Percentiles rank a stretch among this genome's conserved stretches.
Evolutionary conservation across 2,797 vertebrate species (phyloP).

Genomic region (Oryzias dopingdopingensis): DNA sequence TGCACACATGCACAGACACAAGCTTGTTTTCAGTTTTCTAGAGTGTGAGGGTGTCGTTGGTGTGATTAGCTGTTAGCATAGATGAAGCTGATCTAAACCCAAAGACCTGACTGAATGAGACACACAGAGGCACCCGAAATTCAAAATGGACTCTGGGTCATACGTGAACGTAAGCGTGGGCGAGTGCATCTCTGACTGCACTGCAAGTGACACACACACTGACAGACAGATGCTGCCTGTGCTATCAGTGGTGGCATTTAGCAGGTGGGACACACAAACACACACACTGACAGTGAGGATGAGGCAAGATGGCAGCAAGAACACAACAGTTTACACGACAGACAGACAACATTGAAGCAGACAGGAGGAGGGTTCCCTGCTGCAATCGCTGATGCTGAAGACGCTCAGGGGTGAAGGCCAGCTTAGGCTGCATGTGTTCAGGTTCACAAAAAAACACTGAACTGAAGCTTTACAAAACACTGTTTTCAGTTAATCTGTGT

Average conservation of each 20-base stretch:
- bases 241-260: constrained; percentile 57
- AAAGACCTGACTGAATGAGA: constrained; percentile 42
- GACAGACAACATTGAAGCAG: background rate
- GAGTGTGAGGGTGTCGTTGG: constrained; percentile 1
- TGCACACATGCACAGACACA: too few species aligned
- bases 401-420: too few species aligned
- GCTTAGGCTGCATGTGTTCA: too few species aligned
- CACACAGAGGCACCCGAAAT: constrained; percentile 6
- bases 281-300: constrained; percentile 24
- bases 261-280: constrained; percentile 31
- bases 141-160: constrained; percentile 37
- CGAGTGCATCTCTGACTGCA: background rate
- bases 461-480: background rate
- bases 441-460: too few species aligned
- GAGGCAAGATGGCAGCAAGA: constrained; percentile 28
- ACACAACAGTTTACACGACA: constrained; percentile 20
- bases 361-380: background rate
- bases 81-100: constrained; percentile 19
- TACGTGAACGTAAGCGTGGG: background rate
- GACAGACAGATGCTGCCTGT: constrained; percentile 29
- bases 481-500: too few species aligned
- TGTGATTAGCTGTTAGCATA: constrained; percentile 33
- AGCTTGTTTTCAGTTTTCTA: too few species aligned
- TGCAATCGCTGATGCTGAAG: background rate
- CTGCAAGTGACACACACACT: constrained; percentile 38